Evolutionary conservation across 2,113 vertebrate species (phyloP).

Genomic region (Hystrix cristata): DNA sequence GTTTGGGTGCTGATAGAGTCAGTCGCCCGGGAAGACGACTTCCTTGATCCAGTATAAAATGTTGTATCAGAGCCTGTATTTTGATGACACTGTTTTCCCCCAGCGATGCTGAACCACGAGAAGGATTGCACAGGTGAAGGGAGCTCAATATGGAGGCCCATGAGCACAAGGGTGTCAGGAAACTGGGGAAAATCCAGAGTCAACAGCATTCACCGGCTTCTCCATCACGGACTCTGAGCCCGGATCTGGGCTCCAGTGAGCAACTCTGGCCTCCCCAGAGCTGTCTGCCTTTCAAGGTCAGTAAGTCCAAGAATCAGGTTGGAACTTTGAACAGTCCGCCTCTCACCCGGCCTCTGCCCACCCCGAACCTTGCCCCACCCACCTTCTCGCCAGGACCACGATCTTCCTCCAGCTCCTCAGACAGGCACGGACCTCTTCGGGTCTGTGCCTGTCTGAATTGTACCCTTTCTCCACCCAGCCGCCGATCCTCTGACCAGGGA

Average conservation of each 20-base stretch:
- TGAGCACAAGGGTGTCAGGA: neutral
- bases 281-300: neutral
- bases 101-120: neutral
- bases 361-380: rapidly evolving
- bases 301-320: neutral
- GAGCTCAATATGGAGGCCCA: neutral
- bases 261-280: neutral
- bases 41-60: neutral
- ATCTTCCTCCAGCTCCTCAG: neutral
- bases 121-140: neutral
- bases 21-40: neutral
- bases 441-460: neutral
- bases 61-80: neutral
- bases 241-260: too few species aligned
- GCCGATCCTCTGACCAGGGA: neutral
- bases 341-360: neutral
- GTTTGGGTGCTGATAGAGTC: neutral
- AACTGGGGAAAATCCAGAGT: neutral
- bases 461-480: neutral
- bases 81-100: neutral
- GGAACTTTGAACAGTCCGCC: neutral
- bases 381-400: neutral
- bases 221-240: neutral
- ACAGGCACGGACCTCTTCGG: neutral
- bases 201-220: rapidly evolving